phyloP scores from a whole-genome alignment of 2,113 vertebrate species.

The Chlorodrepanis virens region DNA sequence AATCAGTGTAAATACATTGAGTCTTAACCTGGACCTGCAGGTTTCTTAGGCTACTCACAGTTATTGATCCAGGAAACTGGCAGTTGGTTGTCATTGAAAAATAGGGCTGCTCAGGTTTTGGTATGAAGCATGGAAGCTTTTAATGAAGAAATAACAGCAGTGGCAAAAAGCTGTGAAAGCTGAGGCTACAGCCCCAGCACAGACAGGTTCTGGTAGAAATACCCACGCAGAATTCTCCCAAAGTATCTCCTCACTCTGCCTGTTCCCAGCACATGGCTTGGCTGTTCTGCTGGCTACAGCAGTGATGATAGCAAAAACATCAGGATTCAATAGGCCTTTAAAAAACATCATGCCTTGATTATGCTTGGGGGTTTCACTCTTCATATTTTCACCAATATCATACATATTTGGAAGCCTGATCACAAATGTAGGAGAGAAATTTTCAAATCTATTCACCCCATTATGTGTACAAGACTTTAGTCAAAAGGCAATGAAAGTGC shows the following conservation, averaged over 20 bases:
- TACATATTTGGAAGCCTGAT: not conserved
- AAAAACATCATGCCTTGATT: not conserved
- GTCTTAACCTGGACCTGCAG: not conserved
- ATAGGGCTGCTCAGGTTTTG: not conserved
- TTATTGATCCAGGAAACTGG: not conserved
- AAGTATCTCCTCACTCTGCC: not conserved
- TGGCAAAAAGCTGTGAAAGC: not conserved
- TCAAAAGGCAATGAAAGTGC: not conserved
- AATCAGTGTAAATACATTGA: not conserved
- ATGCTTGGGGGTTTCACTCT: not conserved
- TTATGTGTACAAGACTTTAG: not conserved
- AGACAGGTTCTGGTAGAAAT: not conserved
- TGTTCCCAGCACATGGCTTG: not conserved
- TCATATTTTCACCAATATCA: not conserved
- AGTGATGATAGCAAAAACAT: not conserved
- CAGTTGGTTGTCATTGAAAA: not conserved
- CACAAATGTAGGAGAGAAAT: not conserved
- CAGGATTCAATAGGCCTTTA: accelerated
- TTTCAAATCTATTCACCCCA: not conserved
- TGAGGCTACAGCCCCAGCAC: not conserved
- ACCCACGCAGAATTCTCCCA: not conserved
- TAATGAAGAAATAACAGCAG: not conserved
- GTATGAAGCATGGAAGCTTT: not conserved
- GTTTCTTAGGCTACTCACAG: not conserved
- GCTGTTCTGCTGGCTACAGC: not conserved